Conservation (phyloP, 2,888 invertebrate genomes). For the Tillus elongatus region DNA sequence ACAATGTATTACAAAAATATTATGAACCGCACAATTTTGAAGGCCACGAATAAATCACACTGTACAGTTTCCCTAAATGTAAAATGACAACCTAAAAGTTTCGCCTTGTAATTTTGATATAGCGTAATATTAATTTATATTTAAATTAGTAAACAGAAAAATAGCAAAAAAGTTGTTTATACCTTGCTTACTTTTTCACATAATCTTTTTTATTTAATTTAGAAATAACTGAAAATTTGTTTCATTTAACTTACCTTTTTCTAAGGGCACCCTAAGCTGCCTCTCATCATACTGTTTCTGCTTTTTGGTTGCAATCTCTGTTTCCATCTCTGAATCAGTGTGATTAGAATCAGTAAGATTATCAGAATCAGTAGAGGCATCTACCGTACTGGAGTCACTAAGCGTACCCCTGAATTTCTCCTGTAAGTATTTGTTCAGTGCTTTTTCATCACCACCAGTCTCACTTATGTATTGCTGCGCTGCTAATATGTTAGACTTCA, state of each 20-base stretch:
- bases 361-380: constrained; percentile 51
- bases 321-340: constrained; percentile 49
- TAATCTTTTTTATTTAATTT: too few species aligned
- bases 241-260: constrained; percentile 42
- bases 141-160: too few species aligned
- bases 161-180: too few species aligned
- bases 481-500: constrained; percentile 54
- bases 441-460: constrained; percentile 40
- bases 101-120: too few species aligned
- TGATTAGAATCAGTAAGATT: constrained; percentile 51
- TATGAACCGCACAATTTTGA: too few species aligned
- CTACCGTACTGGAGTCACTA: constrained; percentile 48
- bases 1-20: too few species aligned
- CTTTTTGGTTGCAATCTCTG: constrained; percentile 37
- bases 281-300: constrained; percentile 49
- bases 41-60: too few species aligned
- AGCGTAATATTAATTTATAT: too few species aligned
- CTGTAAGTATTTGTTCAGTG: constrained; percentile 45
- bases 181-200: too few species aligned
- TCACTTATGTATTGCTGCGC: constrained; percentile 53
- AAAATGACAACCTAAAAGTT: too few species aligned
- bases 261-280: constrained; percentile 56
- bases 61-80: too few species aligned
- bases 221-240: too few species aligned
- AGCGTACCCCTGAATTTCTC: constrained; percentile 50